Evolutionary conservation across 1,140 invertebrate genomes (phyloP), one percentile per base, ranked within the genome.

Genomic region (Hormaphis cornu): DNA sequence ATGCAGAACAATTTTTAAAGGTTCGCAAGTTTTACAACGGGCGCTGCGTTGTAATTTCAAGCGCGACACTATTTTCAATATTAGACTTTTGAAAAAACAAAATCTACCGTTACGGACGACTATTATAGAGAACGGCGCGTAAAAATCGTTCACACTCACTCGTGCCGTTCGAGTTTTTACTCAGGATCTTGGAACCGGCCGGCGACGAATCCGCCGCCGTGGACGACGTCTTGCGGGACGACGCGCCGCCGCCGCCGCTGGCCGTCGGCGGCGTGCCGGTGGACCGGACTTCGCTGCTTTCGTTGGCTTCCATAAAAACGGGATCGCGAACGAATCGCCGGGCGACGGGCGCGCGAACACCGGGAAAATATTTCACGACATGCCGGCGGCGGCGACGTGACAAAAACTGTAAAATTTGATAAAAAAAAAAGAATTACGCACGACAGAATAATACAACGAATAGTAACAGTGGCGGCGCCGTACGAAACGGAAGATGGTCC

Each of bases 91-190:
- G n/a, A n/a, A n/a, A n/a, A n/a, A n/a, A n/a, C n/a, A n/a, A n/a
- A n/a, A n/a, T n/a, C n/a, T n/a, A n/a, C n/a, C n/a, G n/a, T n/a
- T n/a, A n/a, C n/a, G n/a, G n/a, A n/a, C n/a, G n/a, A n/a, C n/a
- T n/a, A n/a, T n/a, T n/a, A n/a, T n/a, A n/a, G n/a, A n/a, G n/a
- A n/a, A n/a, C n/a, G n/a, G n/a, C n/a, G n/a, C n/a, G n/a, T n/a
- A n/a, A n/a, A 26, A 50, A 50, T 7, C 18, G 14, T 8, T n/a
- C 12, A 8, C 14, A 78, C 80, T 81, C 75, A 81, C 80, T 74
- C 71, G 80, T 81, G 74, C 80, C 79, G 73, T 81, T 82, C 74
- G 79, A 76, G 73, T 82, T 82, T 70, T 80, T 77, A 70, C 80
- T 79, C 72, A 82, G 74, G 69, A 81, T 81, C 73, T 78, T 80